Percentiles rank a stretch among this genome's conserved stretches.
phyloP scores from a whole-genome alignment of 2,797 vertebrate species.

The Xiphorhynchus erythropygius region DNA sequence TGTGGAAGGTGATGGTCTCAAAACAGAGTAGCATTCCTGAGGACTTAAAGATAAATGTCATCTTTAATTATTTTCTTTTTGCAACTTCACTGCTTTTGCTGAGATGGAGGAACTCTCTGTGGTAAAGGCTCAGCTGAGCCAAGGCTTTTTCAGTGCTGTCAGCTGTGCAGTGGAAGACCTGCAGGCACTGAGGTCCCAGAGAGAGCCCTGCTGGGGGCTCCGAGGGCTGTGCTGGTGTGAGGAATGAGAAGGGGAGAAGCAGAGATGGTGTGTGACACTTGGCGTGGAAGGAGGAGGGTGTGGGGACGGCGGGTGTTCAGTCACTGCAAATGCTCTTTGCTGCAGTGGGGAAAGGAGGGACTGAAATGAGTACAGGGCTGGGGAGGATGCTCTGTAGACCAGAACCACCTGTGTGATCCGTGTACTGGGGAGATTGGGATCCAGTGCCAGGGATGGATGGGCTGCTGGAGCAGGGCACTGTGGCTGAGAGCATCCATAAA shows the following conservation, averaged over 20 bases:
- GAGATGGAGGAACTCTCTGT: background rate
- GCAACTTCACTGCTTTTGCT: background rate
- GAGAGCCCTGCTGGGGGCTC: background rate
- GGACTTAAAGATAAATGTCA: background rate
- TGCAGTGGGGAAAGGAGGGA: background rate
- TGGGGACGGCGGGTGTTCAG: background rate
- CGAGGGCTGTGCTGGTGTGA: background rate
- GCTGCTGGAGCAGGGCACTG: background rate
- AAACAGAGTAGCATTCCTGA: background rate
- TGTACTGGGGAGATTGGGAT: background rate
- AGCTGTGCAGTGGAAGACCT: background rate
- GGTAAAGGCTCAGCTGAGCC: background rate
- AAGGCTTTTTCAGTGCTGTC: rapidly evolving
- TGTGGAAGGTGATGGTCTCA: background rate
- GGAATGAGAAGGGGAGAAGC: rapidly evolving
- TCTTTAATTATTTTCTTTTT: background rate
- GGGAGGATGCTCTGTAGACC: background rate
- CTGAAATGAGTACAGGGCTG: rapidly evolving
- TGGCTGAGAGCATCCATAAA: background rate
- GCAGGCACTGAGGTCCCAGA: background rate
- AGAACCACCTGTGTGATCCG: rapidly evolving
- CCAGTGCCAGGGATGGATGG: background rate
- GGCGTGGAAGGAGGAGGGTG: background rate
- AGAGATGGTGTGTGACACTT: background rate
- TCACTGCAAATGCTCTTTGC: background rate